Evolutionary conservation across 35 echinoderm and acorn worm genomes (phyloP), one percentile per base, ranked within the genome.

Genomic region (Apostichopus parvimensis): DNA sequence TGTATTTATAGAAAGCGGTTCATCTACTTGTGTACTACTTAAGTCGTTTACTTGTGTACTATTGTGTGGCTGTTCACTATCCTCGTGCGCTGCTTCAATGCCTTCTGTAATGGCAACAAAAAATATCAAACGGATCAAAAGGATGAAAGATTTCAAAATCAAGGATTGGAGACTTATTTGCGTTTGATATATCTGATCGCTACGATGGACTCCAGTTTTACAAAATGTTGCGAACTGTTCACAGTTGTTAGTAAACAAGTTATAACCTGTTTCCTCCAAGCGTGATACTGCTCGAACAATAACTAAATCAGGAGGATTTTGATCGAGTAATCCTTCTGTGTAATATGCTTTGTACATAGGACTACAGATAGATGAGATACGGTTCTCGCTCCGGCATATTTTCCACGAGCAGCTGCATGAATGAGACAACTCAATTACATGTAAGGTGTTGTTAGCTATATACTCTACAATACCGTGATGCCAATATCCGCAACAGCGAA

Each of bases 391-490:
- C 12, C 12, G 7, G 0, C 1, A 0, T 61, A 61, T 61, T 61
- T 61, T 61, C 1, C 2, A 4, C 34, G 34, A 45, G 2, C 34
- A 4, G 58, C n/a, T n/a, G n/a, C 58, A 9, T 5, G 13, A 5
- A 9, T 0, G 23, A 14, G 9, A 65, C 61, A 62, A 90, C 18
- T 94, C 57, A 45, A 85, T 94, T 6, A 85, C 61, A 4, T 17
- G 14, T 0, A 94, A 73, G 6, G 23, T 8, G 12, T 61, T 12
- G 15, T 60, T 5, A 20, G 1, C 58, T 15, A 91, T 22, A 1
- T 57, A 54, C 3, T 28, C 25, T 11, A 94, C 93, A 7, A 94
- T 91, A 9, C 61, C 93, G 53, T 94, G 93, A 18, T 94, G 93
- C 93, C 93, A 94, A 22, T 84, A 75, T 12, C 28, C 62, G 4